phyloP scores from a whole-genome alignment of 2,113 vertebrate genomes.

The Charina bottae region DNA sequence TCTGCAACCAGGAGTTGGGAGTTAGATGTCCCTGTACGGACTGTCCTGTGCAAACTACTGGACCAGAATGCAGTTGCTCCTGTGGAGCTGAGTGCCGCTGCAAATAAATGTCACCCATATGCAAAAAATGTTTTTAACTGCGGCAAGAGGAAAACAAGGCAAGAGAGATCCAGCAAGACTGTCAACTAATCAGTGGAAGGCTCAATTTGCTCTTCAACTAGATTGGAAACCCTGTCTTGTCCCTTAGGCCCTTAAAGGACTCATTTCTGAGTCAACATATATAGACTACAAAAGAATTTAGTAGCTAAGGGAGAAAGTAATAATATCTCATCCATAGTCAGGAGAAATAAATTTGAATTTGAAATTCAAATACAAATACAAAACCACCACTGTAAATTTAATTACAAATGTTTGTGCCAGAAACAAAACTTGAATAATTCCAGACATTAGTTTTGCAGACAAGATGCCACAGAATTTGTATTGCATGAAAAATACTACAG shows the following conservation, averaged over 20 bases:
- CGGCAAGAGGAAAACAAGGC: not conserved
- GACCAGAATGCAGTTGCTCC: not conserved
- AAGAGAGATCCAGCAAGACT: not conserved
- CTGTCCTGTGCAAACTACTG: not conserved
- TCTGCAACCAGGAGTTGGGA: not conserved
- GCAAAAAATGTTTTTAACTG: not conserved
- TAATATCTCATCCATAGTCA: not conserved
- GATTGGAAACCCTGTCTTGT: not conserved
- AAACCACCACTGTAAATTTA: not conserved
- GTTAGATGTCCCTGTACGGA: not conserved
- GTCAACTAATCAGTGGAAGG: not conserved
- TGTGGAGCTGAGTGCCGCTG: not conserved
- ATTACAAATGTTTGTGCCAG: not conserved
- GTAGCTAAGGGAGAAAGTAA: not conserved
- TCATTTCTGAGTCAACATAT: not conserved
- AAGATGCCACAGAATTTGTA: not conserved
- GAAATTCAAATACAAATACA: not conserved
- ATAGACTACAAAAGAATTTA: not conserved
- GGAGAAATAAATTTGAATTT: not conserved
- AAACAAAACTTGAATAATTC: not conserved
- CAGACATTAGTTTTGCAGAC: not conserved
- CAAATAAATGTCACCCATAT: not conserved
- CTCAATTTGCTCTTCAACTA: not conserved
- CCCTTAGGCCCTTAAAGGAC: not conserved
- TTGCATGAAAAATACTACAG: not conserved